A percentile compares a stretch with the other conserved stretches of the same genome.
Conservation (phyloP, 2,888 invertebrate genomes). For the Orthosia gothica region DNA sequence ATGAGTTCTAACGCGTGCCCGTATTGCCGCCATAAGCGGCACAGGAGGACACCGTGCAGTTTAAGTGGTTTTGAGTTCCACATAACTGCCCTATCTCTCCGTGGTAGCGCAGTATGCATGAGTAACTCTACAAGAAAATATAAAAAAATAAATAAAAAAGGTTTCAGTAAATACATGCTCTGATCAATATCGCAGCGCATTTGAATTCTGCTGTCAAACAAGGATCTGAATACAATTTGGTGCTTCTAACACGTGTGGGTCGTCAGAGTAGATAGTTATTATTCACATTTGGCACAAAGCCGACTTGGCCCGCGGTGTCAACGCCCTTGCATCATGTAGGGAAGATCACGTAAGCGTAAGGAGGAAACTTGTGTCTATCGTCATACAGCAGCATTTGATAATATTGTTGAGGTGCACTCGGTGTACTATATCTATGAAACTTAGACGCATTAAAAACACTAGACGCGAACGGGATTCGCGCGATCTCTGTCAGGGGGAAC, state of each 20-base stretch:
- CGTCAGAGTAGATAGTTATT: constrained; percentile 85
- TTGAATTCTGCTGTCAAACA: constrained; percentile 80
- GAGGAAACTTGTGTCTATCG: constrained; percentile 34
- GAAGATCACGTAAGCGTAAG: constrained; percentile 68
- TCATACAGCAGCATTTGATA: background rate
- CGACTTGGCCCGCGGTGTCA: constrained; percentile 78
- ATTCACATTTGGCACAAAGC: constrained; percentile 86
- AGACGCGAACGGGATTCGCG: background rate
- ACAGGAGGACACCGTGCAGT: no score
- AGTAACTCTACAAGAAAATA: no score
- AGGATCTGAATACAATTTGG: constrained; percentile 82
- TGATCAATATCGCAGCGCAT: constrained; percentile 72
- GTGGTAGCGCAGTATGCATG: no score
- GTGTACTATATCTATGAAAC: background rate
- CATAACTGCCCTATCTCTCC: no score
- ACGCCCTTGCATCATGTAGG: constrained; percentile 74
- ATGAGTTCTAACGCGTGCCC: no score
- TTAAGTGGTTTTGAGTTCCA: no score
- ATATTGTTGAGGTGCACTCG: background rate
- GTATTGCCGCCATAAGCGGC: no score
- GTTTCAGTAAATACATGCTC: constrained; percentile 38
- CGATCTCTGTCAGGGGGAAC: background rate
- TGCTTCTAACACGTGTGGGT: constrained; percentile 73
- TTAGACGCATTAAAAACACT: background rate
- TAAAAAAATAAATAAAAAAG: no score